Base-by-base conservation (phyloP, 2,113 vertebrate genomes). In the Rhinichthys klamathensis region DNA sequence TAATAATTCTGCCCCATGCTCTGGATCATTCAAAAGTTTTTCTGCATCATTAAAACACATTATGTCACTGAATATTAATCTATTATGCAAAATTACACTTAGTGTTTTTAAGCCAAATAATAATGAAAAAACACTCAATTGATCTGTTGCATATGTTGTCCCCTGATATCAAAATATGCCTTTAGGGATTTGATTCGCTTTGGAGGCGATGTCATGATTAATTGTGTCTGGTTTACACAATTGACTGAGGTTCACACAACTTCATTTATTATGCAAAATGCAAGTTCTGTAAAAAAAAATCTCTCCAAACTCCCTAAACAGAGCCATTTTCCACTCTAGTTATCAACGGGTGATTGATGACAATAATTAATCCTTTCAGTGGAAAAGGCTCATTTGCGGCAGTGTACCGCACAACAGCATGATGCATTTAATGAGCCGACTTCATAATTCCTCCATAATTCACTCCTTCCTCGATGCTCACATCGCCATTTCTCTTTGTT, bases 271-370 rank as follows among this genome's bases (percentile, higher is more conserved):
- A 82, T 84, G 75, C 79, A 35, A 30, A 78, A 80, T 84, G 72
- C n/a, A 21, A 54, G 79, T 46, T 85, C 69, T 38, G 75, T 80
- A 2, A 41, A 56, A 72, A 56, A 70, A 12, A 12, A 6, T n/a
- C 35, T 10, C 13, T 51, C 80, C 79, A 81, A 49, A 41, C 41
- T 75, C 56, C 65, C 18, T 77, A 61, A 56, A 70, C 21, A 70
- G 32, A 80, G n/a, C 27, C 63, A 44, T 84, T 75, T 49, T 84
- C 75, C 73, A 16, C 61, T 85, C 46, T 44, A 83, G 73, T 88
- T 87, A 65, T 70, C 84, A 84, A n/a, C 60, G 4, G 44, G 79
- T 85, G 88, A 91, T 77, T 85, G 85, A 91, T 87, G 86, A 90
- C 35, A 21, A 25, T 82, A 73, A 88, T 91, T 89, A 88, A 83